Conservation (phyloP, 2,888 invertebrate species). For the Dichetophora obliterata region DNA sequence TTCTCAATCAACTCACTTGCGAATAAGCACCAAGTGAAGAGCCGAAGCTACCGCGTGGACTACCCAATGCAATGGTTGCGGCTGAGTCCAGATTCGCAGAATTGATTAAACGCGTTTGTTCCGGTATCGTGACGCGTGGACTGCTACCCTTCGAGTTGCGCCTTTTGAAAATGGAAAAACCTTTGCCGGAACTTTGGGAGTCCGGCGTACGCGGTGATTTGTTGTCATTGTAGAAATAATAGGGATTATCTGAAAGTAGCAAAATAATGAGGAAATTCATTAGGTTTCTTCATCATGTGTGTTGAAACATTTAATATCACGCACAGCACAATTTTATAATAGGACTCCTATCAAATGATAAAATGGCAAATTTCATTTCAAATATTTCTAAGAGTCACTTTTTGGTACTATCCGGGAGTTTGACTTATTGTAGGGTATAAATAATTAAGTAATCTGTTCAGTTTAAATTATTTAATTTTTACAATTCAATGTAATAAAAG, state of each 20-base stretch:
- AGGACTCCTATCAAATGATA: too few relatives aligned
- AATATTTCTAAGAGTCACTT: too few relatives aligned
- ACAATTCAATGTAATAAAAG: too few relatives aligned
- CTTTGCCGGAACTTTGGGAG: slow-evolving; percentile 63
- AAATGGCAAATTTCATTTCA: too few relatives aligned
- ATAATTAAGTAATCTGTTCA: too few relatives aligned
- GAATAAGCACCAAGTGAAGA: slow-evolving; percentile 65
- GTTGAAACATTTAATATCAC: too few relatives aligned
- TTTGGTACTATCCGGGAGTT: too few relatives aligned
- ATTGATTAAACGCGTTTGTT: slow-evolving; percentile 65
- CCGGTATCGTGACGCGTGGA: slow-evolving; percentile 60
- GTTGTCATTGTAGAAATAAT: slow-evolving; percentile 68
- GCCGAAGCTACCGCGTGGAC: slow-evolving; percentile 67
- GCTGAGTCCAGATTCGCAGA: slow-evolving; percentile 68
- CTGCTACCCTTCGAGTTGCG: slow-evolving; percentile 68
- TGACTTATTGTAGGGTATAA: too few relatives aligned
- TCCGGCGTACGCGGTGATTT: slow-evolving; percentile 68
- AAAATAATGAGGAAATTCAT: too few relatives aligned
- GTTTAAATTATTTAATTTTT: too few relatives aligned
- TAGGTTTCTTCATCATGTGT: too few relatives aligned
- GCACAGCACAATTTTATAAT: too few relatives aligned
- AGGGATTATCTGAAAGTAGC: slow-evolving; percentile 68
- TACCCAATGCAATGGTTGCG: slow-evolving; percentile 65
- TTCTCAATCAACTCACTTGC: slow-evolving; percentile 59
- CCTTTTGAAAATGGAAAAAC: slow-evolving; percentile 67